Base-by-base conservation (phyloP, 2,888 invertebrate species). In the Seira musarum region DNA sequence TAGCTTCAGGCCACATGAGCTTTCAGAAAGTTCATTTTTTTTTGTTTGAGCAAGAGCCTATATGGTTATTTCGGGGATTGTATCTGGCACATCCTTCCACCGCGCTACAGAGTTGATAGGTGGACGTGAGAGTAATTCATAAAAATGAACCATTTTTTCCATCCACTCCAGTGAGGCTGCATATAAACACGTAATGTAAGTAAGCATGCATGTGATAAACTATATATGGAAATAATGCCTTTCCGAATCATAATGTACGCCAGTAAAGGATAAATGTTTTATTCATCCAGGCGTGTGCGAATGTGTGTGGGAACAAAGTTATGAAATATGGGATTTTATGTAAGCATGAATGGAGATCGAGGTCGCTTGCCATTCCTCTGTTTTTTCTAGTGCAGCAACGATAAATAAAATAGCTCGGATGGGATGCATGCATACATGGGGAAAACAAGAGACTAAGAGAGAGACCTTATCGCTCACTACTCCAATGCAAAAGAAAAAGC, bases 301-400 rank as follows among this genome's bases (percentile, higher is more conserved):
- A 10, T 60, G 15, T 69, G 53, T 53, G 68, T 53, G 68, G 57
- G 68, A 69, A 57, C 49, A 60, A 60, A 60, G 21, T 70, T 77
- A 77, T 77, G 77, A 77, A 77, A 77, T 77, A 77, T 77, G 70
- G 65, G 66, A 22, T 75, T 74, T 75, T 69, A 61, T 60, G 71
- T 65, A 71, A 72, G 80, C 80, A 76, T 81, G 80, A 81, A 81
- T 81, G 80, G 74, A 81, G 72, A 76, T 75, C 75, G 71, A 66
- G 80, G 75, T 72, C 80, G 72, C 71, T 76, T 81, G 22, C 65
- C 60, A 60, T 22, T 13, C 21, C 60, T 60, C 60, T 60, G 60
- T 30, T 57, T 70, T 49, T 70, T 60, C 70, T n/a, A 60, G 3
- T 60, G 60, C 60, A 60, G 21, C 60, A 60, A 3, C 60, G 22